A percentile compares a stretch with the other conserved stretches of the same genome.
Conservation (phyloP, 2,888 invertebrate genomes). For the Eurytoma adleriae region DNA sequence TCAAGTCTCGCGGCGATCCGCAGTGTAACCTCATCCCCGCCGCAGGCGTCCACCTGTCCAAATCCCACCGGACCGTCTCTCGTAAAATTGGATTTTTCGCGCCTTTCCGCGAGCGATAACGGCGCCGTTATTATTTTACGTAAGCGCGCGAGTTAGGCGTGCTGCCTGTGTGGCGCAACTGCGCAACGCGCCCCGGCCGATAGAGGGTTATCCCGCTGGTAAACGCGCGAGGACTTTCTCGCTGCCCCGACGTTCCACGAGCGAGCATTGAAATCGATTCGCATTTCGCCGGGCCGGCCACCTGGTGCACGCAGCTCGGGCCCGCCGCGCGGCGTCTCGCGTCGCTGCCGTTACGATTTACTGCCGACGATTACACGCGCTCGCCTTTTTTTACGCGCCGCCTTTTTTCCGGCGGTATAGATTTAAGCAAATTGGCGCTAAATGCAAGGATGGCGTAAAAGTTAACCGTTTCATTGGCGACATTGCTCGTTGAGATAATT, state of each 20-base stretch:
- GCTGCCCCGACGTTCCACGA: slow-evolving; percentile 2
- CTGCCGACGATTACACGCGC: slow-evolving; percentile 1
- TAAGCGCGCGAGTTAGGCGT: slow-evolving; percentile 17
- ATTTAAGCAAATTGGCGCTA: neutral
- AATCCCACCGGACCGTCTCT: neutral
- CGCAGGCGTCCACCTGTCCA: no score
- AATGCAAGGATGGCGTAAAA: no score
- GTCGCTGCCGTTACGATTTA: slow-evolving; percentile 26
- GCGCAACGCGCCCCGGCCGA: slow-evolving; percentile 6
- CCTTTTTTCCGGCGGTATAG: neutral
- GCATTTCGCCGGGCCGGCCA: slow-evolving; percentile 1
- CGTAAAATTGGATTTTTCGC: slow-evolving; percentile 33
- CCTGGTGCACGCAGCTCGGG: no score
- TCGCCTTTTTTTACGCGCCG: neutral
- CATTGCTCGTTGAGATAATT: no score
- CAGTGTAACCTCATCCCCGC: no score
- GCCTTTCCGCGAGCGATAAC: slow-evolving; percentile 28
- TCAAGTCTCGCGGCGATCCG: no score
- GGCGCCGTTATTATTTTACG: slow-evolving; percentile 48
- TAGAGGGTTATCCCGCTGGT: slow-evolving; percentile 24
- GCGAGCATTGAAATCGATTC: slow-evolving; percentile 7
- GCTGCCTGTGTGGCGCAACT: slow-evolving; percentile 2
- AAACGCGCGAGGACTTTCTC: slow-evolving; percentile 42
- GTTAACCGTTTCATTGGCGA: no score
- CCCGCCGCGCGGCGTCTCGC: neutral